Base-by-base conservation (phyloP, 2,888 invertebrate genomes). In the Pherbina coryleti region DNA sequence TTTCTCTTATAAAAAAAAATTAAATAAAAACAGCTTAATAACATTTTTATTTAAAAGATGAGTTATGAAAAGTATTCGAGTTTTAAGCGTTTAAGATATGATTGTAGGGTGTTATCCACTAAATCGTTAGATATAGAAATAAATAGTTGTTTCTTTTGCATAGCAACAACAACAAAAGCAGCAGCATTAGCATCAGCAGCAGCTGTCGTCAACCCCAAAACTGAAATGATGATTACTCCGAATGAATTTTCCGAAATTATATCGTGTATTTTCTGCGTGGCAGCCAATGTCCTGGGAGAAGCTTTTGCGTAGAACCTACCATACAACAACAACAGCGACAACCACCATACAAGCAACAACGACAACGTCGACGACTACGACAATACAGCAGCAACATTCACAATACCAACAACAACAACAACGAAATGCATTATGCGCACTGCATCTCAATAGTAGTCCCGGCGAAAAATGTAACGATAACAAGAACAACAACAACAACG, bases 401-500 rank as follows among this genome's bases (percentile, higher is more conserved):
- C 14, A 37, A 53, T 31, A 17, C 28, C 51, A 44, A 11, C 51
- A 53, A 25, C 51, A 25, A 17, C 71, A 31, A 1, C 73, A 64
- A 64, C 73, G 34, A 67, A 67, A 67, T 67, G 67, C 66, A 75
- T 55, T 73, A 55, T 75, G 77, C 77, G 73, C 77, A 77, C 57
- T 74, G 77, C 77, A 77, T 67, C 70, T 78, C 78, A 78, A 78
- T 75, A 37, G 70, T 60, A 71, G 51, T 75, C 71, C 75, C 34
- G 71, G 75, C 51, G 67, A 66, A 72, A 76, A 72, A 73, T 28
- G 67, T 22, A 53, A 51, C 55, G 66, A 37, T 53, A 72, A 49
- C 67, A 64, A 28, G 19, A 34, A 75, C 34, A 62, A 49, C 73
- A 72, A 49, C 72, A 19, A 60, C 62, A 73, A 44, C 34, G 1